A percentile compares a stretch with the other conserved stretches of the same genome.
Evolutionary conservation across 2,113 vertebrate species (phyloP).

Genomic region (Corythornis cristatus): DNA sequence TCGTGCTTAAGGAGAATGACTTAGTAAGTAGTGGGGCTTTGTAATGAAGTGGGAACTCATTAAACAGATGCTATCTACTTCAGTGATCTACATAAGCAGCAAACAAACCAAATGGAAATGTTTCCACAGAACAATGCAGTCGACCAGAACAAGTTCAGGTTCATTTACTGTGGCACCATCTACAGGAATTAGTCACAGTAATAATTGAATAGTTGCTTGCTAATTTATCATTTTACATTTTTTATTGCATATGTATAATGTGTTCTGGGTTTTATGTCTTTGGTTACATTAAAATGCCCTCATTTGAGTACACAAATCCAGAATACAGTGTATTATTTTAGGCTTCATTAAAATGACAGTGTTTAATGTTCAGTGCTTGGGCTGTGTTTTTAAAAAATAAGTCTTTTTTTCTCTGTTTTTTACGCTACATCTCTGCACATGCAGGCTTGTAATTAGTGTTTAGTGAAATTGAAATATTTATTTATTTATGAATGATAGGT

Average conservation of each 20-base stretch:
- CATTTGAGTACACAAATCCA: conserved; percentile 13
- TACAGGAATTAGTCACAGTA: conserved; percentile 77
- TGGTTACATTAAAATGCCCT: conserved; percentile 45
- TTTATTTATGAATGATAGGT: neutral
- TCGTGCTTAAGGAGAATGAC: conserved; percentile 73
- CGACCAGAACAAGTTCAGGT: conserved; percentile 79
- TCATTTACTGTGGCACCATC: conserved; percentile 75
- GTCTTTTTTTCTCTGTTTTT: neutral
- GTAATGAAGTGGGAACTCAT: conserved; percentile 81
- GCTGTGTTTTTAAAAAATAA: neutral
- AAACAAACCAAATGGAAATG: conserved; percentile 78
- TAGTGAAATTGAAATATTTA: neutral
- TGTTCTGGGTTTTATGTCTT: conserved; percentile 41
- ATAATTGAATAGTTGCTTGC: conserved; percentile 77
- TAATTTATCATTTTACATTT: conserved; percentile 82
- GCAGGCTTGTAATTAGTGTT: neutral
- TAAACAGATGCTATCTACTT: conserved; percentile 79
- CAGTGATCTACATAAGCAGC: conserved; percentile 58
- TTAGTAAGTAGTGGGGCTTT: conserved; percentile 55
- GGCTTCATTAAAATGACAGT: neutral
- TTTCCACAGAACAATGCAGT: conserved; percentile 73
- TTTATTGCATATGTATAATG: conserved; percentile 73
- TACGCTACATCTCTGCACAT: neutral
- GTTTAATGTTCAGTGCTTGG: neutral
- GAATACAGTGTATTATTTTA: conserved; percentile 13